Percentiles rank a stretch among this genome's conserved stretches.
phyloP scores from a whole-genome alignment of 2,113 vertebrate species.

The Poicephalus meyeri region DNA sequence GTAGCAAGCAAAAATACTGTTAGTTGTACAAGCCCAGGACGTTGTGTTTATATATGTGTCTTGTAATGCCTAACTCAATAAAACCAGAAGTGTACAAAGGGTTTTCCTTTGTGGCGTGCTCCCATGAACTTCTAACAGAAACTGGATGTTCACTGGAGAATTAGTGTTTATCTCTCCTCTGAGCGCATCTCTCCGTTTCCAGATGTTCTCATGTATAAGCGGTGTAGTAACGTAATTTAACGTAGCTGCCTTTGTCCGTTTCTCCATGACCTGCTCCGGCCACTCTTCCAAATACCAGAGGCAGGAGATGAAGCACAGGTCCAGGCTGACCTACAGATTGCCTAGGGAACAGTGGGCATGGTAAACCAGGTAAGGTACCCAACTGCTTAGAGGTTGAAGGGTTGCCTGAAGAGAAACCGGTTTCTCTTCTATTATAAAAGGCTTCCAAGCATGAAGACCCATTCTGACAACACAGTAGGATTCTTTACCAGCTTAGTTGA shows the following conservation, averaged over 20 bases:
- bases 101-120: not conserved
- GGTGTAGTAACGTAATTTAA: not conserved
- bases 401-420: not conserved
- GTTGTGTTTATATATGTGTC: accelerated
- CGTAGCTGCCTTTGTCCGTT: not conserved
- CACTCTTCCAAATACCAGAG: not conserved
- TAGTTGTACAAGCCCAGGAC: not conserved
- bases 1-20: not conserved
- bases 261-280: not conserved
- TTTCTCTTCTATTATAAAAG: not conserved
- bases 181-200: not conserved
- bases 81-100: not conserved
- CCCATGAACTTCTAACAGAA: not conserved
- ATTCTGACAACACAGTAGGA: not conserved
- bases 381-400: accelerated
- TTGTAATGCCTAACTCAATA: not conserved
- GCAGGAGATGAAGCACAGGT: not conserved
- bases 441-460: not conserved
- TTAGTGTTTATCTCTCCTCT: not conserved
- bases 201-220: not conserved
- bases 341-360: not conserved
- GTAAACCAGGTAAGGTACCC: not conserved
- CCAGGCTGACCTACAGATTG: not conserved
- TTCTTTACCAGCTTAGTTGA: not conserved
- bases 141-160: not conserved